Conservation (phyloP, 2,888 invertebrate genomes). For the Eilema sororculum region DNA sequence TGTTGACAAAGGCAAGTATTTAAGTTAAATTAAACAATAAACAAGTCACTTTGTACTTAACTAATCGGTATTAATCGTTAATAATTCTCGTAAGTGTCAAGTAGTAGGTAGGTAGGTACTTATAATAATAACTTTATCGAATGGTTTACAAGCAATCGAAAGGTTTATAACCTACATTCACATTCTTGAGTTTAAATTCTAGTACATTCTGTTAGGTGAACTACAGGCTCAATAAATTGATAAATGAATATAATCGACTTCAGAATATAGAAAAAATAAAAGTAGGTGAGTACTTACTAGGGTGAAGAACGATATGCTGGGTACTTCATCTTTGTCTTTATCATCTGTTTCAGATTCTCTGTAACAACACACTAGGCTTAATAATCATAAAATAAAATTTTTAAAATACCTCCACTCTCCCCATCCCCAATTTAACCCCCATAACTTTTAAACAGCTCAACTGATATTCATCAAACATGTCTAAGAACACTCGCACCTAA, state of each 20-base stretch:
- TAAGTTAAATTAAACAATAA: too few relatives aligned
- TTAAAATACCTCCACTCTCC: too few relatives aligned
- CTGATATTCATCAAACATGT: too few relatives aligned
- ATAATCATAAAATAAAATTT: too few relatives aligned
- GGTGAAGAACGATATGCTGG: conserved; percentile 76
- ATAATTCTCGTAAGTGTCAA: not conserved
- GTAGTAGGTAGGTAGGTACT: too few relatives aligned
- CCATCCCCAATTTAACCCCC: too few relatives aligned
- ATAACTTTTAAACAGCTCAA: too few relatives aligned
- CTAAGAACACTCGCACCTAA: too few relatives aligned
- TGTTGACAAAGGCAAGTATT: not conserved
- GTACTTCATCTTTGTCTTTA: conserved; percentile 67
- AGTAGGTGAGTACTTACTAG: conserved; percentile 72
- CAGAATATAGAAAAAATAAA: not conserved
- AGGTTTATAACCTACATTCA: not conserved
- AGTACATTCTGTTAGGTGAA: not conserved
- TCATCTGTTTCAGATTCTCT: conserved; percentile 60
- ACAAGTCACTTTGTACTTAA: not conserved
- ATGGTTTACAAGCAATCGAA: not conserved
- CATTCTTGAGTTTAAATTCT: not conserved
- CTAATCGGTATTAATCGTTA: not conserved
- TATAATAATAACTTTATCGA: not conserved
- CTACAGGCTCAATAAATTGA: not conserved
- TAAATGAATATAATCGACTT: not conserved
- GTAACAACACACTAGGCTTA: conserved; percentile 50